phyloP scores from a whole-genome alignment of 53 echinoderm and acorn worm species.

The Paracentrotus lividus region DNA sequence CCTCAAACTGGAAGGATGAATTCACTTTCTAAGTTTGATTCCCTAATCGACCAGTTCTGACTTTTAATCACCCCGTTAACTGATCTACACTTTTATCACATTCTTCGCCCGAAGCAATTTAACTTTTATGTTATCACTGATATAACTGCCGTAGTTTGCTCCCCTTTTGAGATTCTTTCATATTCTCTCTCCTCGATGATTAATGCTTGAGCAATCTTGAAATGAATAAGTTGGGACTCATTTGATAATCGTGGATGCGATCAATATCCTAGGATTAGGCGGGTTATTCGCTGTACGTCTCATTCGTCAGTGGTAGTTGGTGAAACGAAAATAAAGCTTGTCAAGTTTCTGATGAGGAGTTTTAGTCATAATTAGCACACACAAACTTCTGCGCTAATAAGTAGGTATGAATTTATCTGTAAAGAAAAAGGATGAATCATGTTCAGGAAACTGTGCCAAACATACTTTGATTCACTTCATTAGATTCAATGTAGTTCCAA shows the following conservation, averaged over 20 bases:
- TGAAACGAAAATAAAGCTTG: conserved; percentile 14
- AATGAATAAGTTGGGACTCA: conserved; percentile 11
- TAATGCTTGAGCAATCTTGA: conserved; percentile 12
- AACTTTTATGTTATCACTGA: conserved; percentile 3
- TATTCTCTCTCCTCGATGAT: conserved; percentile 9
- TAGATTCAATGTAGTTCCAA: too few relatives aligned
- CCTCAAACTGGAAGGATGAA: background rate
- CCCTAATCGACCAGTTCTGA: conserved; percentile 21
- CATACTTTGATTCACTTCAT: too few relatives aligned
- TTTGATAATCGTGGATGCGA: conserved; percentile 52
- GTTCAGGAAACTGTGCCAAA: too few relatives aligned
- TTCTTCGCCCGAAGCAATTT: background rate
- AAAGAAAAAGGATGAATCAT: too few relatives aligned
- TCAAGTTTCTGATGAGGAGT: conserved; percentile 1
- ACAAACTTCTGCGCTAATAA: background rate
- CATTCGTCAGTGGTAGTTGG: conserved; percentile 1
- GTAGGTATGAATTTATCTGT: background rate
- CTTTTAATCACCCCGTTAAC: conserved; percentile 47
- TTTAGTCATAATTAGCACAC: conserved; percentile 24
- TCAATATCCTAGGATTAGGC: conserved; percentile 40
- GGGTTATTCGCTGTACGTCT: conserved; percentile 22
- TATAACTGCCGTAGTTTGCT: background rate
- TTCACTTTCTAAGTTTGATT: conserved; percentile 12
- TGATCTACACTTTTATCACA: conserved; percentile 37
- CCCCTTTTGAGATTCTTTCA: background rate